Conservation (phyloP, 2,113 vertebrate genomes). For the Crocuta crocuta region DNA sequence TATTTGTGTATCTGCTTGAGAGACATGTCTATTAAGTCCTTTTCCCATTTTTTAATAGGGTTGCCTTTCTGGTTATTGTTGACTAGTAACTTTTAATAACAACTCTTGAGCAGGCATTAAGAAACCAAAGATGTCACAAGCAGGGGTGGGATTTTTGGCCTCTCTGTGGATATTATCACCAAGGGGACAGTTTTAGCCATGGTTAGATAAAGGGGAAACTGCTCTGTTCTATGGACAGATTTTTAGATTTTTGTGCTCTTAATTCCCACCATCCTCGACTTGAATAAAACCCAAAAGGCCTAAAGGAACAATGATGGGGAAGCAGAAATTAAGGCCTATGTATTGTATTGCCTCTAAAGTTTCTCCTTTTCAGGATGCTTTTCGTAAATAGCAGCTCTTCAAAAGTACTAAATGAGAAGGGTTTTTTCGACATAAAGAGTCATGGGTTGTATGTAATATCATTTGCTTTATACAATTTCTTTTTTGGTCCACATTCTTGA, state of each 20-base stretch:
- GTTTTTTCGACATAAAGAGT: conserved; percentile 46
- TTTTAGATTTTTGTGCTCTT: not conserved
- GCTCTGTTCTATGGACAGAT: not conserved
- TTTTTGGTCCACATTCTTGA: not conserved
- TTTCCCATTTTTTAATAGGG: not conserved
- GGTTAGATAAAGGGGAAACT: not conserved
- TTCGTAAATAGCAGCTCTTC: not conserved
- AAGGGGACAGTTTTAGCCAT: not conserved
- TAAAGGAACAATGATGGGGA: not conserved
- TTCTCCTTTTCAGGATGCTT: not conserved
- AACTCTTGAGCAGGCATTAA: not conserved
- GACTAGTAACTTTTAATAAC: not conserved
- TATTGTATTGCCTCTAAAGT: not conserved
- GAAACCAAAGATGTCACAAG: not conserved
- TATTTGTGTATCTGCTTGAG: not conserved
- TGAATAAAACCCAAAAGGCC: conserved; percentile 3
- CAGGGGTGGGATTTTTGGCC: not conserved
- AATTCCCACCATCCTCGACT: not conserved
- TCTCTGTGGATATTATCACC: not conserved
- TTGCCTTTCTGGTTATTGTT: not conserved
- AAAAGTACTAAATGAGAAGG: not conserved
- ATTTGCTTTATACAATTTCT: conserved; percentile 39
- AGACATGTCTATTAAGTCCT: not conserved
- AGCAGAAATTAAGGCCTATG: not conserved
- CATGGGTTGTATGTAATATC: conserved; percentile 47